Evolutionary conservation across 2,888 invertebrate species (phyloP).

Genomic region (Meiosimyza platycephala): DNA sequence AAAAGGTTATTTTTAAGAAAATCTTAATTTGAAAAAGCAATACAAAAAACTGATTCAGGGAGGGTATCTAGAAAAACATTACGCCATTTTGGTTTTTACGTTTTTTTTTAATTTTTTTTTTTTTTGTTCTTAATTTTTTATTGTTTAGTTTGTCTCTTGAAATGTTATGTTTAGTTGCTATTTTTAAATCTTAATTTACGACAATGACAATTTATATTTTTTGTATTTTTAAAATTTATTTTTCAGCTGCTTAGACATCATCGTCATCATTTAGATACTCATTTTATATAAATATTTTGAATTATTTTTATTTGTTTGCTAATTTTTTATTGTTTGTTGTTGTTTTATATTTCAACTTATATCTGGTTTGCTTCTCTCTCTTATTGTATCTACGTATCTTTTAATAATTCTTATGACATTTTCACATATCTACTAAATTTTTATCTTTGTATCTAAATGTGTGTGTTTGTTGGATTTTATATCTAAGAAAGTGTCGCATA

Average conservation of each 20-base stretch:
- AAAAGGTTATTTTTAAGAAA: too few relatives aligned
- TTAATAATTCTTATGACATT: neutral
- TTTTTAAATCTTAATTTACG: neutral
- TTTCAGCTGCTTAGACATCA: neutral
- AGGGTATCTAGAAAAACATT: neutral
- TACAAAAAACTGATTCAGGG: neutral
- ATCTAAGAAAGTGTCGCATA: conserved; percentile 15
- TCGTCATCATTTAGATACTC: neutral
- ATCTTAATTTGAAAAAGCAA: too few relatives aligned
- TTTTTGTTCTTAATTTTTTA: neutral
- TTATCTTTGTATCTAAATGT: conserved; percentile 12
- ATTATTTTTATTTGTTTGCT: too few relatives aligned
- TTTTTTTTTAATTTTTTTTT: neutral
- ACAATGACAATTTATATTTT: neutral
- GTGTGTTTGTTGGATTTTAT: conserved; percentile 6
- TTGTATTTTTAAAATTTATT: neutral
- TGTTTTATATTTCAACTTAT: neutral
- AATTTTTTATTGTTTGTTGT: conserved; percentile 4
- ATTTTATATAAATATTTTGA: neutral
- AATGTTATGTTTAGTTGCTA: too few relatives aligned
- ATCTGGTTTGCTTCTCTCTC: conserved; percentile 3
- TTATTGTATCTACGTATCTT: neutral
- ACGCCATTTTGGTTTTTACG: neutral
- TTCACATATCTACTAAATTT: conserved; percentile 18
- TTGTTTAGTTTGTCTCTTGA: neutral